Evolutionary conservation across 2,888 invertebrate genomes (phyloP), one percentile per base, ranked within the genome.

Genomic region (Euproctis similis): DNA sequence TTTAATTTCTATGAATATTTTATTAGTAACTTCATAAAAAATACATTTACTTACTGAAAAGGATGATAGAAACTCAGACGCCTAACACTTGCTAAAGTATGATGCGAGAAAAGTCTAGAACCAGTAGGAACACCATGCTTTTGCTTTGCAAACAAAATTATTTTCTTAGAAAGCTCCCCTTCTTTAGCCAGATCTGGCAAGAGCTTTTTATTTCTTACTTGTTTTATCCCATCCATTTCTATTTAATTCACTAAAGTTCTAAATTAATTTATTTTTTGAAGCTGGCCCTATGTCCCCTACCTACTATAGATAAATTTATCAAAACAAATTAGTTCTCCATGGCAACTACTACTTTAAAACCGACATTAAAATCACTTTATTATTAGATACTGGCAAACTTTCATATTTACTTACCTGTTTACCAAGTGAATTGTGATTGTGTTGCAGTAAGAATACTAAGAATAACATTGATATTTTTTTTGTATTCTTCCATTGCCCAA

Each of bases 1-100:
- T n/a, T n/a, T n/a, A n/a, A n/a, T n/a, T n/a, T n/a, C n/a, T n/a
- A n/a, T n/a, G n/a, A n/a, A n/a, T n/a, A n/a, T n/a, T n/a, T n/a
- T n/a, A n/a, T 7, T 19, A 19, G n/a, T 6, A n/a, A 4, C 6
- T 17, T n/a, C n/a, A n/a, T n/a, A n/a, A n/a, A n/a, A n/a, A n/a
- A n/a, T n/a, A n/a, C n/a, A n/a, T n/a, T n/a, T 30, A 71, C 81
- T 75, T 59, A 85, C 84, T 56, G 61, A 28, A 70, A 68, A n/a
- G 84, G 78, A 32, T 74, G 76, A 35, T 60, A 85, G 47, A 74
- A 85, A 30, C 66, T 67, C 31, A 80, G 39, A 54, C 68, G 82
- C 36, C 88, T 76, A 29, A 87, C 77, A 52, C 87, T 88, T 34
- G 85, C 87, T 38, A 88, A 59, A 5, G 89, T 89, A 38, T 89